Conservation (phyloP, 2,888 invertebrate genomes). For the Atherix ibis region DNA sequence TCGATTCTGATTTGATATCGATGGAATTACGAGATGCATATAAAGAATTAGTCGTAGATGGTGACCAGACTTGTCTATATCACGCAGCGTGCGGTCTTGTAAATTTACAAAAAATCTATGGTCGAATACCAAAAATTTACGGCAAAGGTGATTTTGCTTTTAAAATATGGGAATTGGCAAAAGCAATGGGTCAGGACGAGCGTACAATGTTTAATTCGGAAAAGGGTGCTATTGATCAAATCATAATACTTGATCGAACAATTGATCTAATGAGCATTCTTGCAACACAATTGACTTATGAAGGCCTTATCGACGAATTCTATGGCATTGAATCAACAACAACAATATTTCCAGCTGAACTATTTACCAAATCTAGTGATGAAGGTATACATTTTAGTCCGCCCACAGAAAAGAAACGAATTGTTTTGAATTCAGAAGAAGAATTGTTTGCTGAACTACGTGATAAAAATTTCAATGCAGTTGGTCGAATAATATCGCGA, state of each 20-base stretch:
- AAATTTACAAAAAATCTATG: slow-evolving; percentile 73
- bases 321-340: slow-evolving; percentile 72
- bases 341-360: slow-evolving; percentile 71
- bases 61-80: slow-evolving; percentile 76
- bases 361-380: slow-evolving; percentile 55
- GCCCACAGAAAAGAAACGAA: slow-evolving; percentile 47
- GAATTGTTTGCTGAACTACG: slow-evolving; percentile 77
- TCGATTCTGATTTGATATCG: slow-evolving; percentile 84
- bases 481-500: slow-evolving; percentile 68
- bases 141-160: slow-evolving; percentile 81
- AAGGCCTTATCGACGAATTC: slow-evolving; percentile 92
- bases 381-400: slow-evolving; percentile 16
- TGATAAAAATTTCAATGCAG: slow-evolving; percentile 83
- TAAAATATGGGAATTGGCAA: slow-evolving; percentile 76
- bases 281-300: slow-evolving; percentile 90
- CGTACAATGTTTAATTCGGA: slow-evolving; percentile 30
- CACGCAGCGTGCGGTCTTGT: slow-evolving; percentile 77
- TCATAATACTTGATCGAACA: slow-evolving; percentile 78
- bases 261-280: slow-evolving; percentile 85
- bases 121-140: slow-evolving; percentile 74
- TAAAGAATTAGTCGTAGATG: slow-evolving; percentile 73
- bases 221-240: slow-evolving; percentile 65
- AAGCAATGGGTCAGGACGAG: slow-evolving; percentile 53
- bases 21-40: slow-evolving; percentile 75
- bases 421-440: slow-evolving; percentile 79